Base-by-base conservation (phyloP, 2,888 invertebrate species). In the Phortica okadai region DNA sequence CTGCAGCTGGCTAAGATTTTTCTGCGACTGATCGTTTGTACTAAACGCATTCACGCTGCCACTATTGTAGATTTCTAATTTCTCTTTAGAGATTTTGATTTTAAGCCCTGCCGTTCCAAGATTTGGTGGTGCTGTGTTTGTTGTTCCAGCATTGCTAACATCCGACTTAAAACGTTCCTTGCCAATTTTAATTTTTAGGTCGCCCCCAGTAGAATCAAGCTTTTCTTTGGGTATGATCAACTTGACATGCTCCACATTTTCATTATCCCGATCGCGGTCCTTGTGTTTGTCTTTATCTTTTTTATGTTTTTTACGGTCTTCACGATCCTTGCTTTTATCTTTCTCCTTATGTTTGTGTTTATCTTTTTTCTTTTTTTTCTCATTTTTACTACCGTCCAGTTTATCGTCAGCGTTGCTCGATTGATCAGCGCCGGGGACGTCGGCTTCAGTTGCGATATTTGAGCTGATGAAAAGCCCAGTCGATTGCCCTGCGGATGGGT, bases 81-180 rank as follows among this genome's bases (percentile, higher is more conserved):
- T 93, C 80, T 96, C 95, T 87, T 96, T 96, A 42, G 96, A 94
- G 81, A 97, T 96, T 92, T 96, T 96, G 83, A 96, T 95, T 91
- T 96, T 96, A 62, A 96, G 93, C 4, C 93, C 91, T 0, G 83
- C 74, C 2, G 80, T 58, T 42, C 25, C 64, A 21, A 14, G 62
- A 79, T 7, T 84, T 79, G 4, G 82, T 62, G 10, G 70, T 14
- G n/a, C 80, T 54, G 81, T 77, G 42, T 81, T 80, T 0, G 83
- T 79, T n/a, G 76, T 82, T 11, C 86, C 82, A 58, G 84, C 82
- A 66, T 83, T 82, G 74, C 83, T 83, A 8, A 77, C 73, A 8
- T 72, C 92, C 93, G 82, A 94, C 94, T 62, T 96, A 90, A 44
- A 72, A 73, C 95, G 92, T 80, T 96, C 96, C 88, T 95, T 96